Evolutionary conservation across 2,113 vertebrate genomes (phyloP).

Genomic region (Silurus asotus): DNA sequence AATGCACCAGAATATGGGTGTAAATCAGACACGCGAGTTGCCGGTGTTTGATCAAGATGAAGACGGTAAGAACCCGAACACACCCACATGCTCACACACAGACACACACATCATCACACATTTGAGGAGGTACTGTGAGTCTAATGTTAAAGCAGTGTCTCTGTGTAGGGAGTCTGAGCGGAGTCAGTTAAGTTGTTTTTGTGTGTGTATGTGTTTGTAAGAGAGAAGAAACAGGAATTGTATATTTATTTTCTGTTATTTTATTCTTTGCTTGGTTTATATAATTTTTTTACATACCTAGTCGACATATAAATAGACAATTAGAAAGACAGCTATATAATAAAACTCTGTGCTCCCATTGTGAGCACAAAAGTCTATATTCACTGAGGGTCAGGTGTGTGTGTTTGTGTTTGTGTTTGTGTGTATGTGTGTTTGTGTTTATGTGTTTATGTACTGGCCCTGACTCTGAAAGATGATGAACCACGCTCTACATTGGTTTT

Average conservation of each 20-base stretch:
- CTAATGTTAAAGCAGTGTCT: not conserved
- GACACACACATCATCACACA: not conserved
- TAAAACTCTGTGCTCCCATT: not conserved
- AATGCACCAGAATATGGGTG: constrained; percentile 27
- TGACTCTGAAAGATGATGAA: constrained; percentile 16
- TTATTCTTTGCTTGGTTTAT: not conserved
- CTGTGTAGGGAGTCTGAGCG: not conserved
- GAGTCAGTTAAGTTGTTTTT: constrained; percentile 9
- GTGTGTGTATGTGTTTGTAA: not conserved
- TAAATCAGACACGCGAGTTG: constrained; percentile 18
- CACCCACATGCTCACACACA: not conserved
- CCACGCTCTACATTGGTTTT: not conserved
- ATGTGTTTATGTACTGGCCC: not conserved
- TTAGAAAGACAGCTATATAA: not conserved
- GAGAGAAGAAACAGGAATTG: not conserved
- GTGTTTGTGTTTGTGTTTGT: not conserved
- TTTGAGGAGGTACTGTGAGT: not conserved
- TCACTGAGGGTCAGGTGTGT: not conserved
- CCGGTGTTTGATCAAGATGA: constrained; percentile 36
- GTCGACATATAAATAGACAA: not conserved
- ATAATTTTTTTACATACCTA: not conserved
- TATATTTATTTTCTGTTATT: not conserved
- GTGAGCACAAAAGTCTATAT: not conserved
- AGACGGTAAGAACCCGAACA: constrained; percentile 31
- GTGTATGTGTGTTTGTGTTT: not conserved